Base-by-base conservation (phyloP, 2,888 invertebrate species). In the Plusia festucae region DNA sequence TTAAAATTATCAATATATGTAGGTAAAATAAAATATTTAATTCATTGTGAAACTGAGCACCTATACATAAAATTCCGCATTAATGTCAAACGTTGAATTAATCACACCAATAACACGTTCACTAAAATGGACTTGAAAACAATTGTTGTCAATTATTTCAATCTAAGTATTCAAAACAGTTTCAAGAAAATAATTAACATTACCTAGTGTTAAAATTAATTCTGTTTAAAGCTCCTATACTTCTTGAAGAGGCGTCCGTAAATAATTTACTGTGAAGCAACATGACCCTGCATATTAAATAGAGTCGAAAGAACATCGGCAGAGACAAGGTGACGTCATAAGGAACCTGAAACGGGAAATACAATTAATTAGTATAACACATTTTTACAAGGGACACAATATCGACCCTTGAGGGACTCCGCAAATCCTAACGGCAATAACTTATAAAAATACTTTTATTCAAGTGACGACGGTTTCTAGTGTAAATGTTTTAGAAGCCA, bases 271-370 rank as follows among this genome's bases (percentile, higher is more conserved):
- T 99, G 96, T 99, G 99, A 86, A 99, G 97, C 90, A 99, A 96
- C 99, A 99, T 99, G 87, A 99, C 99, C 88, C 99, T 97, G 96
- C 99, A 99, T 95, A 99, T 99, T 94, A 99, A 97, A 96, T 99
- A 99, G 88, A 99, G 97, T 90, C 99, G 97, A 95, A 99, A 97
- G 96, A 99, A 99, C 99, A 99, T 99, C 88, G 99, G 99, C 95
- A 99, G 96, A 85, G 99, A 99, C 85, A 99, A 96, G 83, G 99
- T 97, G 87, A 99, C 99, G 94, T 99, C 99, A 90, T 99, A 98
- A 65, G 99, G 98, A 88, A 99, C 99, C 95, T 95, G 93, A 56
- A 93, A 93, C 70, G 7, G 81, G 71, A 84, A 65, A 81, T 64
- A 32, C 49, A 74, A 75, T 78, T 32, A 73, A 53, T 62, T 61